A percentile compares a stretch with the other conserved stretches of the same genome.
These are phyloP conservation scores for Turnix velox DNA, from an alignment of 2,113 vertebrate species.

Conservation along the genomic window DNA sequence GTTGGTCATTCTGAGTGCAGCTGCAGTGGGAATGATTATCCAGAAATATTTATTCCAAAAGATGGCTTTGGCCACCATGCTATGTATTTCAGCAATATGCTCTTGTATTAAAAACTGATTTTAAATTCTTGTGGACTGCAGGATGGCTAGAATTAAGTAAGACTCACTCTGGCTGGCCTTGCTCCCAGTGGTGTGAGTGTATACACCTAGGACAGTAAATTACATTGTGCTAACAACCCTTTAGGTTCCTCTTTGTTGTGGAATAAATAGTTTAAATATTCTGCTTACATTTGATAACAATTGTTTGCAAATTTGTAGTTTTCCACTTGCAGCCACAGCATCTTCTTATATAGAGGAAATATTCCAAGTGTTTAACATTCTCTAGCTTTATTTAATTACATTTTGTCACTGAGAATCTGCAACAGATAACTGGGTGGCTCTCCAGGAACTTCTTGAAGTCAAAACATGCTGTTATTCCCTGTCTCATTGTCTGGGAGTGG, in stretches of 20 bases:
- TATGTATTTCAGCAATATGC: not conserved
- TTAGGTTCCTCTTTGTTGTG: not conserved
- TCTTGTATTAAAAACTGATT: not conserved
- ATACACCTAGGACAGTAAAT: not conserved
- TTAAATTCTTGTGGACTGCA: not conserved
- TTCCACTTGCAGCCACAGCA: not conserved
- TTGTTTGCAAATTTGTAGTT: not conserved
- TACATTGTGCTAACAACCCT: not conserved
- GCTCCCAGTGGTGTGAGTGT: not conserved
- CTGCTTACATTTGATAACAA: not conserved
- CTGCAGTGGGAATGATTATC: not conserved
- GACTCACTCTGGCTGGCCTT: not conserved
- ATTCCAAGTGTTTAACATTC: not conserved
- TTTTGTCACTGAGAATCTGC: not conserved
- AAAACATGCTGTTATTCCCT: not conserved
- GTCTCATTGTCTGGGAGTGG: not conserved
- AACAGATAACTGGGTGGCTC: not conserved
- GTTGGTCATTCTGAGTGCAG: not conserved
- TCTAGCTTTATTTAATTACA: not conserved
- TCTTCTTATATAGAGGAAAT: slow-evolving; percentile 16
- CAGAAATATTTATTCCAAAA: not conserved
- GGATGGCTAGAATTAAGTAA: not conserved
- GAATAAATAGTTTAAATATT: not conserved
- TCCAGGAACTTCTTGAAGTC: not conserved
- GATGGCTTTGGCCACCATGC: not conserved